These are phyloP conservation scores for Pogonocherus hispidulus DNA, from an alignment of 2,888 invertebrate species.

Conservation along the genomic window DNA sequence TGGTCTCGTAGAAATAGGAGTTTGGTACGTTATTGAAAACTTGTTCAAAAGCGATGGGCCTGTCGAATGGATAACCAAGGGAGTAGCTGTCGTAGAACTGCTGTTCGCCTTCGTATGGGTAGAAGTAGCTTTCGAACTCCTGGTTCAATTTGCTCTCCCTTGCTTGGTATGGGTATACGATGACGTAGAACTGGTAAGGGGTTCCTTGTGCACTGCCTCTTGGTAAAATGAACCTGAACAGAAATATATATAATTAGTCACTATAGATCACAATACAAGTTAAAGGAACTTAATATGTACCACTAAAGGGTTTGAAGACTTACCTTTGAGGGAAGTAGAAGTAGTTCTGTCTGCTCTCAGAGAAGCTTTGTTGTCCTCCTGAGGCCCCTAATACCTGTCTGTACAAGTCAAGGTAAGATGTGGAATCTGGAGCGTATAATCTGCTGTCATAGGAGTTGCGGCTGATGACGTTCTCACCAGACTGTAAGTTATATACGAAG, in stretches of 20 bases:
- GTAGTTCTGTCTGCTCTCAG: conserved; percentile 72
- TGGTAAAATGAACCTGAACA: conserved; percentile 74
- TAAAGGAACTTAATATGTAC: too few relatives aligned
- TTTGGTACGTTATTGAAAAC: conserved; percentile 77
- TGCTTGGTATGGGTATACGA: conserved; percentile 68
- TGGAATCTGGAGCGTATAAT: conserved; percentile 75
- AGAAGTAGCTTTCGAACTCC: conserved; percentile 10
- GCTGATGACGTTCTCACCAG: conserved; percentile 77
- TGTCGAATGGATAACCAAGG: conserved; percentile 83
- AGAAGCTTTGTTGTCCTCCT: conserved; percentile 70
- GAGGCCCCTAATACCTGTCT: conserved; percentile 73
- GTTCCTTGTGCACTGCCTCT: conserved; percentile 78
- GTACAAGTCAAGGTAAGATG: conserved; percentile 76
- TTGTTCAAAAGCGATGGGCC: conserved; percentile 71
- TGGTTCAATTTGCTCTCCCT: conserved; percentile 45
- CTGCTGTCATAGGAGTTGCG: conserved; percentile 78
- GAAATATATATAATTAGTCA: conserved; percentile 28
- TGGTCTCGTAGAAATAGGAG: conserved; percentile 76
- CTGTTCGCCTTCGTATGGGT: conserved; percentile 4
- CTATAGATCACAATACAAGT: too few relatives aligned
- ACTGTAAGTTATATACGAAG: conserved; percentile 73
- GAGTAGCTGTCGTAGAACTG: conserved; percentile 73
- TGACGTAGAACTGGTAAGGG: conserved; percentile 71
- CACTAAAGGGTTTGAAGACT: too few relatives aligned
- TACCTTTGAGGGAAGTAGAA: conserved; percentile 79